Evolutionary conservation across 2,113 vertebrate species (phyloP), one percentile per base, ranked within the genome.

Genomic region (Dasypus novemcinctus): DNA sequence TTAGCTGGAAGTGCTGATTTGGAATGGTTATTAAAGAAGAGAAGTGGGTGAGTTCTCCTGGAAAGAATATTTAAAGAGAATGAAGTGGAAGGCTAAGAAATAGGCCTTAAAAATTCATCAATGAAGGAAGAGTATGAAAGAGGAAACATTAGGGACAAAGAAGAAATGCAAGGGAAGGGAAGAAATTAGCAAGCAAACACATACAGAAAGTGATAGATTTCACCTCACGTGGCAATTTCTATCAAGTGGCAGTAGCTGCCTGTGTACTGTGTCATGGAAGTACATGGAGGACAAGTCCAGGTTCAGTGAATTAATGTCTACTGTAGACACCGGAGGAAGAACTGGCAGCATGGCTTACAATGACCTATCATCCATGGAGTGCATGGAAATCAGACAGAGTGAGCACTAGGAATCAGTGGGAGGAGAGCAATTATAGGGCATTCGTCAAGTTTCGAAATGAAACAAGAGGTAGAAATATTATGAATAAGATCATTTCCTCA

Each of bases 1-100:
- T 80, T 95, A 84, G 36, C 46, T 90, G 33, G 43, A 96, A 94
- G 97, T 66, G 78, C 46, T 92, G 68, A 92, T 92, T 80, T 95
- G 72, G 85, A 85, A 84, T 92, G 84, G 81, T n/a, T 95, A 80
- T 78, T 78, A 72, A 49, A 93, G 64, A 92, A 76, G 18, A 63
- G 33, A 93, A 87, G 49, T 93, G 74, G 43, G 36, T 69, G 68
- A 75, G 90, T 87, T 83, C 87, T 89, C 61, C 79, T 52, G 29
- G 78, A 1, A 43, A 61, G 17, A 29, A 36, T 23, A 8, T 46
- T 3, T 63, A 69, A 83, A 74, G 79, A 57, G 23, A 78, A 71
- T 90, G 71, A 71, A 41, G 25, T 33, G 76, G 43, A 90, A 87
- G 23, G 8, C 49, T 61, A 46, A 90, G 54, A 80, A 96, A 57